Conservation (phyloP, 2,888 invertebrate genomes). For the Liopterus haemorrhoidalis region DNA sequence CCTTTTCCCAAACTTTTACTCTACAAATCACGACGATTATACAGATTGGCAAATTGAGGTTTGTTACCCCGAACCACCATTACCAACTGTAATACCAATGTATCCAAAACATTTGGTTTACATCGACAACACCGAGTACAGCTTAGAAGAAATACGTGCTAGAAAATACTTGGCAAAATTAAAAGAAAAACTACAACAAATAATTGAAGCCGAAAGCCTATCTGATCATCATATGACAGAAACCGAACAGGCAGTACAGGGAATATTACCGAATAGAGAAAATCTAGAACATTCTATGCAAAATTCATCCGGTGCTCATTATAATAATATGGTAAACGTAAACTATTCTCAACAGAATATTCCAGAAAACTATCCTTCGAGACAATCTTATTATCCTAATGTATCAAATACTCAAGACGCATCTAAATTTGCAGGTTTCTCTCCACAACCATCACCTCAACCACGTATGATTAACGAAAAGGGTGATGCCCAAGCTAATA, state of each 20-base stretch:
- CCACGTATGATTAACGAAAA: too few species aligned
- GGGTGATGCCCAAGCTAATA: too few species aligned
- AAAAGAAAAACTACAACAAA: neutral
- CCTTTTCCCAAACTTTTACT: slow-evolving; percentile 30
- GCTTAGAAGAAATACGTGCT: slow-evolving; percentile 71
- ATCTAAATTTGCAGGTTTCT: too few species aligned
- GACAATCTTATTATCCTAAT: too few species aligned
- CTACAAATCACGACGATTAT: slow-evolving; percentile 48
- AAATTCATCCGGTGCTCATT: too few species aligned
- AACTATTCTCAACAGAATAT: too few species aligned
- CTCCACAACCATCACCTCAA: too few species aligned
- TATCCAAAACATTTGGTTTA: slow-evolving; percentile 65
- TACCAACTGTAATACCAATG: slow-evolving; percentile 57
- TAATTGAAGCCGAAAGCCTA: neutral
- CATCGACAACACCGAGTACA: slow-evolving; percentile 60
- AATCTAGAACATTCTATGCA: neutral
- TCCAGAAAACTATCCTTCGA: too few species aligned
- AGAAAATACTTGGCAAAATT: slow-evolving; percentile 17
- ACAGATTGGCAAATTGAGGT: slow-evolving; percentile 51
- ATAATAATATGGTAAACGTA: too few species aligned
- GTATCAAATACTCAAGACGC: too few species aligned
- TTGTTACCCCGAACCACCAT: slow-evolving; percentile 57
- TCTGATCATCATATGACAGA: slow-evolving; percentile 17
- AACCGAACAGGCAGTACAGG: slow-evolving; percentile 33
- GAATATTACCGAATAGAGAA: slow-evolving; percentile 24